Base-by-base conservation (phyloP, 2,797 vertebrate genomes). In the Fistularia tabacaria region DNA sequence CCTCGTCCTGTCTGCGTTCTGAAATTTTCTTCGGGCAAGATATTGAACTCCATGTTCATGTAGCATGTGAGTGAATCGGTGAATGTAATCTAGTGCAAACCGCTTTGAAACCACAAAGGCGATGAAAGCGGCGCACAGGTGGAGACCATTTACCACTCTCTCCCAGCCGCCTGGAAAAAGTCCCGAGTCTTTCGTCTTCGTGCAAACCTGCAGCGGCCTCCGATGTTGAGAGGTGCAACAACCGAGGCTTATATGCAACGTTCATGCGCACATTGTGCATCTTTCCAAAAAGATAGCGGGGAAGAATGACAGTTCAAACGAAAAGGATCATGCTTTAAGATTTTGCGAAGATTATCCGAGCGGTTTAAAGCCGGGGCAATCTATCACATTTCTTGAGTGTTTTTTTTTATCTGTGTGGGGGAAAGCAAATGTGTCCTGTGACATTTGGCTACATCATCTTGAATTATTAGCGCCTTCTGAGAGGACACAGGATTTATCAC, bases 401-500 rank as follows among this genome's bases (percentile, higher is more conserved):
- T 57, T 81, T 25, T 81, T 25, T 25, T 83, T 73, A 72, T 87
- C 84, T 85, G 77, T 58, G 57, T 42, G 46, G 46, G 68, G 64
- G 72, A 86, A 76, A 86, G 79, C 76, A 84, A 90, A 89, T 86
- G 73, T 85, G 82, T 87, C 80, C 79, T 74, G 71, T 89, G 88
- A 87, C 87, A 90, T 91, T 90, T 91, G 84, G 81, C 82, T 81
- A 81, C 81, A 86, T 88, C 85, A 85, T 87, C 74, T 80, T 87
- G 82, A 87, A 87, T 85, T 82, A 87, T 87, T 88, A 85, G 74
- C 83, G 59, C 82, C 78, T 84, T 81, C 62, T 71, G 77, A 80
- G 80, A 83, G 82, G 82, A 84, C 80, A 83, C 79, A 82, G 78
- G 78, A 90, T 90, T 84, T 85, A 86, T 90, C 88, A 81, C 74